Evolutionary conservation across 2,888 invertebrate species (phyloP).

Genomic region (Melanargia galathea): DNA sequence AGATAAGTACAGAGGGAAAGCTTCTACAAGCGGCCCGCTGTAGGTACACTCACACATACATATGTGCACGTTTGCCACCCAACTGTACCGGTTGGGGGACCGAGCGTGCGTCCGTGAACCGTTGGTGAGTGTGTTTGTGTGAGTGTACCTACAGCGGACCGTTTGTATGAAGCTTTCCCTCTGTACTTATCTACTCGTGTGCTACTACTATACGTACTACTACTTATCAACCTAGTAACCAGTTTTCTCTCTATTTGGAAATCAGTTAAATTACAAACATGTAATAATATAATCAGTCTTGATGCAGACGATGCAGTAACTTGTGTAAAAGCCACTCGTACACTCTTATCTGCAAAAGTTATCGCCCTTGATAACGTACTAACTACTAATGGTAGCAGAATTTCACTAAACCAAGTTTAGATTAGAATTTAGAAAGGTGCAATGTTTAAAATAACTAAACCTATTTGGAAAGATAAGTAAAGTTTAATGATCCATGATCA

Average conservation of each 20-base stretch:
- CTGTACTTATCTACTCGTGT: no score
- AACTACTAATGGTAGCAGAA: not conserved
- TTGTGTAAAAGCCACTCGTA: not conserved
- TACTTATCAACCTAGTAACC: no score
- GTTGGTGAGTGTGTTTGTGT: no score
- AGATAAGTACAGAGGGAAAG: no score
- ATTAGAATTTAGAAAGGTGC: slow-evolving; percentile 5
- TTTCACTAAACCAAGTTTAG: slow-evolving; percentile 13
- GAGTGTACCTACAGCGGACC: no score
- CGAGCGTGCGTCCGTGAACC: no score
- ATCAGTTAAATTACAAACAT: not conserved
- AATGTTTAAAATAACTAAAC: not conserved
- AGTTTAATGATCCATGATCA: not conserved
- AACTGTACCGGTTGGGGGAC: no score
- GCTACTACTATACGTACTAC: no score
- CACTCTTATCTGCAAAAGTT: slow-evolving; percentile 14
- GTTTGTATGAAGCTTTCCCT: no score
- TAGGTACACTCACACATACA: no score
- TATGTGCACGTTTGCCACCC: no score
- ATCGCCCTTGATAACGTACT: slow-evolving; percentile 7
- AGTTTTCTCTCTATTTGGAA: not conserved
- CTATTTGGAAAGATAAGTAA: not conserved
- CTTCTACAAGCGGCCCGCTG: no score
- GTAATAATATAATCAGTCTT: not conserved
- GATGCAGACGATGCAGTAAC: not conserved